Evolutionary conservation across 2,113 vertebrate species (phyloP).

Genomic region (Pomatostomus ruficeps): DNA sequence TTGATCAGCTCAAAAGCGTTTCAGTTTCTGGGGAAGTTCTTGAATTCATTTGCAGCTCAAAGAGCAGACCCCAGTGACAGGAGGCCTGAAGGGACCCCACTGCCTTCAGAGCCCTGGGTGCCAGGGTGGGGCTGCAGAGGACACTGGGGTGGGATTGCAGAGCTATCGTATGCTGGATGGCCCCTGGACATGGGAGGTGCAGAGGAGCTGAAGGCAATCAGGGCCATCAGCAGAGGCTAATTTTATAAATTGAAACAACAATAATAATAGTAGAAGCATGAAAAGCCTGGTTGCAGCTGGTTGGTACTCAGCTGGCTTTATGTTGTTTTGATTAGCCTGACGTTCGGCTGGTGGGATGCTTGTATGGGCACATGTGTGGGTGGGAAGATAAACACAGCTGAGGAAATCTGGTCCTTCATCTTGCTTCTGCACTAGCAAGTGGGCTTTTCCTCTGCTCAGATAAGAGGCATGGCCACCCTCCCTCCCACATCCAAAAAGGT

Average conservation of each 20-base stretch:
- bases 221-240: neutral
- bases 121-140: rapidly evolving
- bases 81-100: neutral
- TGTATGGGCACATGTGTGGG: neutral
- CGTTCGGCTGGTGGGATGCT: neutral
- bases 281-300: neutral
- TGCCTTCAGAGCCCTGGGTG: neutral
- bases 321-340: constrained; percentile 29
- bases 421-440: neutral
- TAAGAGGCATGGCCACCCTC: neutral
- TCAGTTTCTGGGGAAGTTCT: neutral
- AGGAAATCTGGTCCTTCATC: constrained; percentile 9
- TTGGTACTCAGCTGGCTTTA: neutral
- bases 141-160: rapidly evolving
- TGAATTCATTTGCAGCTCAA: neutral
- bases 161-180: rapidly evolving
- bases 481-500: neutral
- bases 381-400: constrained; percentile 39
- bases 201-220: neutral
- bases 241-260: neutral
- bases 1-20: neutral
- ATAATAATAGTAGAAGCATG: neutral
- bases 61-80: neutral
- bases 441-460: neutral
- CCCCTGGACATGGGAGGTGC: rapidly evolving